Percentiles rank a stretch among this genome's conserved stretches.
These are phyloP conservation scores for Drosophila colorata DNA, from an alignment of 2,888 invertebrate genomes.

Conservation along the genomic window DNA sequence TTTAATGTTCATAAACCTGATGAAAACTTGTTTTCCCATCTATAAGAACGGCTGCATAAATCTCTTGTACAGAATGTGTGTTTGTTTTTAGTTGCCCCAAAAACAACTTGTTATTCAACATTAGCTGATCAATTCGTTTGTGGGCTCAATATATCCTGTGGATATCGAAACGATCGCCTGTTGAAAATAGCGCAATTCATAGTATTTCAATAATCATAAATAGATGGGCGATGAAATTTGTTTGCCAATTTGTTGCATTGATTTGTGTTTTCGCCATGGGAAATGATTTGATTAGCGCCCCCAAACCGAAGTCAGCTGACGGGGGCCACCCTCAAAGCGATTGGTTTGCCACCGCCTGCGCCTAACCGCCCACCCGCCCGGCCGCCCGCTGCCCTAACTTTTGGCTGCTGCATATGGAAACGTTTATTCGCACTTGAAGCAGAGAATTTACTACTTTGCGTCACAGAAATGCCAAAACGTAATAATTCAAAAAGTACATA, in stretches of 20 bases:
- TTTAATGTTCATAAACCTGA: background rate
- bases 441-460: constrained; percentile 73
- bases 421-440: constrained; percentile 61
- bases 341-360: background rate
- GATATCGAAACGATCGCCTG: constrained; percentile 29
- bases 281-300: constrained; percentile 17
- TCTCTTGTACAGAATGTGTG: background rate
- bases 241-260: constrained; percentile 34
- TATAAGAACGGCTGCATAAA: background rate
- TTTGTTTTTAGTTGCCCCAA: background rate
- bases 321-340: constrained; percentile 7
- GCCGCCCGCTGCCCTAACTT: background rate
- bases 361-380: background rate
- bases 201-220: constrained; percentile 64
- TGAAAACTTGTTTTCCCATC: no score
- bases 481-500: constrained; percentile 69
- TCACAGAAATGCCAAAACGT: constrained; percentile 64
- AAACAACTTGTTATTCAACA: background rate
- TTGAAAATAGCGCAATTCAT: constrained; percentile 19
- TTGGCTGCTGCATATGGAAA: constrained; percentile 57
- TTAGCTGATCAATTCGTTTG: constrained; percentile 19
- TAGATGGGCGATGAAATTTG: constrained; percentile 50
- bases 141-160: constrained; percentile 43
- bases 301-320: constrained; percentile 27
- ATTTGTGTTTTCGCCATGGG: constrained; percentile 55